Base-by-base conservation (phyloP, 2,888 invertebrate species). In the Pantelozetes paolii region DNA sequence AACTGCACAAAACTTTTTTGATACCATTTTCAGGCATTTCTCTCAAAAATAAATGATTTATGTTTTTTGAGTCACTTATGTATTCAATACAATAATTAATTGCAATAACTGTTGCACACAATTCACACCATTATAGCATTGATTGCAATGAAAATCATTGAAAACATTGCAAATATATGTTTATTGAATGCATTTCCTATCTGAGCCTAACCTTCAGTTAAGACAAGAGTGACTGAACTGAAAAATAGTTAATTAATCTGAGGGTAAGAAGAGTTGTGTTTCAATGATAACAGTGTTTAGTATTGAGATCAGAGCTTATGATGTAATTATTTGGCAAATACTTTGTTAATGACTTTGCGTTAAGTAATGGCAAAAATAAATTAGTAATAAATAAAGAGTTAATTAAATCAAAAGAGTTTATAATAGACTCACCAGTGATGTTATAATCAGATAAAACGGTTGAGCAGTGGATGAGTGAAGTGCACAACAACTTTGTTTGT, bases 1-100 rank as follows among this genome's bases (percentile, higher is more conserved):
- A 62, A 62, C 1, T 62, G 30, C 32, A 62, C 62, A 32, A 18
- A 62, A 62, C 62, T 62, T 36, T 32, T 54, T 32, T 62, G 62
- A 59, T 36, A 62, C 8, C 9, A 23, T 54, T 62, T 13, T n/a
- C 8, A 36, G 15, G 13, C 2, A 6, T 9, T 13, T 62, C n/a
- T 36, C 32, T 62, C 36, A 32, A 32, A 1, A 59, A n/a, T n/a
- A 36, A 32, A 62, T 62, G 62, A 62, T 32, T 62, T 62, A 62
- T 62, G 62, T 62, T n/a, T 54, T 62, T 9, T 62, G 32, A 18
- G 3, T 36, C 32, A 62, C 32, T 62, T 62, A 32, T 32, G 9
- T 54, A 32, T 36, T 62, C 36, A 54, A 36, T 36, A 20, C 32
- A 62, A 32, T 62, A 32, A 18, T 3, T 18, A 30, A 9, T 36